phyloP scores from a whole-genome alignment of 2,113 vertebrate species.

The Myrmophylax atrothorax region DNA sequence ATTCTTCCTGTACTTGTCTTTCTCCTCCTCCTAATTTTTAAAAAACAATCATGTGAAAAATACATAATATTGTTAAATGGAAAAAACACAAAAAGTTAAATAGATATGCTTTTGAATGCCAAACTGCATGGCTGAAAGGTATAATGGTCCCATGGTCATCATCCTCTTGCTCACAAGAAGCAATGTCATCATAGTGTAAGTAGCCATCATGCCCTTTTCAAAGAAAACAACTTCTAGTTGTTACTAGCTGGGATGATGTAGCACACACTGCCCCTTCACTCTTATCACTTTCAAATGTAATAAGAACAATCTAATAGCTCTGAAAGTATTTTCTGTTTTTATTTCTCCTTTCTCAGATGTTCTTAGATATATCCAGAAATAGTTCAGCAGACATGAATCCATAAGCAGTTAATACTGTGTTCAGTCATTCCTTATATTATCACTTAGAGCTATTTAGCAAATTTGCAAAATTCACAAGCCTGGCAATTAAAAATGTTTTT shows the following conservation, averaged over 20 bases:
- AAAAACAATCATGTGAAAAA: neutral
- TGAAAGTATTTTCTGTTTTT: neutral
- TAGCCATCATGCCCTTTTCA: neutral
- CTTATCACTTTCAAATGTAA: neutral
- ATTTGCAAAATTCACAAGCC: neutral
- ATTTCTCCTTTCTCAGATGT: neutral
- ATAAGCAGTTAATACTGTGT: neutral
- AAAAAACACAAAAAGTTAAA: neutral
- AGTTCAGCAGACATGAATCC: neutral
- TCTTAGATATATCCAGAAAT: neutral
- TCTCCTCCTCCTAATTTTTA: neutral
- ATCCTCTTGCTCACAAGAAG: neutral
- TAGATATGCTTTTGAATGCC: neutral
- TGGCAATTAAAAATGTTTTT: neutral
- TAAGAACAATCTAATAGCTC: neutral
- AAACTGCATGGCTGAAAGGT: neutral
- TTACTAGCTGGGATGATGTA: neutral
- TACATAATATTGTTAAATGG: neutral
- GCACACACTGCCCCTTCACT: neutral
- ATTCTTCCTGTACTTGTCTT: neutral
- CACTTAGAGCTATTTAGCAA: neutral
- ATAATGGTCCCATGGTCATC: neutral
- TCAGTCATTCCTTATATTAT: neutral
- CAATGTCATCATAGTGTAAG: neutral
- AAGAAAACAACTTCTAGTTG: neutral